Evolutionary conservation across 2,888 invertebrate genomes (phyloP).

Genomic region (Hirtodrosophila confusa): DNA sequence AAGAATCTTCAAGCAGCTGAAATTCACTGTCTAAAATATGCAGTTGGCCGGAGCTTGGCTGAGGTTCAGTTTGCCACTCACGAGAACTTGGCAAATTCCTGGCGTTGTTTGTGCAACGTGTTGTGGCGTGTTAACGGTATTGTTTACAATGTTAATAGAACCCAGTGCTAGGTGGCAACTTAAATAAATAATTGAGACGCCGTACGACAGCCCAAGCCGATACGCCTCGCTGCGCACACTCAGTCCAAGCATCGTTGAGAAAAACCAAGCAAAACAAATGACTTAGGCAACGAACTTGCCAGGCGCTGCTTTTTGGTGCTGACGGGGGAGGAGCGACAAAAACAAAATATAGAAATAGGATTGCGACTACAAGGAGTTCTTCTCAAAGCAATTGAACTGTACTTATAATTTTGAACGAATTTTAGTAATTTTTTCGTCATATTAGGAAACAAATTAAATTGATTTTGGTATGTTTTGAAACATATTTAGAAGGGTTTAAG

Average conservation of each 20-base stretch:
- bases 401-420: too few species aligned
- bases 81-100: conserved; percentile 42
- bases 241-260: conserved; percentile 6
- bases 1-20: conserved; percentile 27
- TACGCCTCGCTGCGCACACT: conserved; percentile 59
- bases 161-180: conserved; percentile 65
- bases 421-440: too few species aligned
- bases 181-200: conserved; percentile 74
- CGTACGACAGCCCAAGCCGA: conserved; percentile 48
- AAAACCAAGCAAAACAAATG: conserved; percentile 57
- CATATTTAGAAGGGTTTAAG: too few species aligned
- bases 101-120: conserved; percentile 50
- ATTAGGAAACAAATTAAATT: too few species aligned
- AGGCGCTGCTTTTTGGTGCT: neutral
- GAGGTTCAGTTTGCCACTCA: conserved; percentile 21
- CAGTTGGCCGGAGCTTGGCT: conserved; percentile 29
- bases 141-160: conserved; percentile 79
- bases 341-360: too few species aligned
- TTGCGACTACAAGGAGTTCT: too few species aligned
- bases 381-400: too few species aligned
- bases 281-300: conserved; percentile 71
- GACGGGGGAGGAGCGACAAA: too few species aligned
- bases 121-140: conserved; percentile 75
- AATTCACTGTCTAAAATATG: conserved; percentile 46
- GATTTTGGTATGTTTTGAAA: too few species aligned